These are phyloP conservation scores for Muscicapa comitata DNA, from an alignment of 2,797 vertebrate species.

Conservation along the genomic window DNA sequence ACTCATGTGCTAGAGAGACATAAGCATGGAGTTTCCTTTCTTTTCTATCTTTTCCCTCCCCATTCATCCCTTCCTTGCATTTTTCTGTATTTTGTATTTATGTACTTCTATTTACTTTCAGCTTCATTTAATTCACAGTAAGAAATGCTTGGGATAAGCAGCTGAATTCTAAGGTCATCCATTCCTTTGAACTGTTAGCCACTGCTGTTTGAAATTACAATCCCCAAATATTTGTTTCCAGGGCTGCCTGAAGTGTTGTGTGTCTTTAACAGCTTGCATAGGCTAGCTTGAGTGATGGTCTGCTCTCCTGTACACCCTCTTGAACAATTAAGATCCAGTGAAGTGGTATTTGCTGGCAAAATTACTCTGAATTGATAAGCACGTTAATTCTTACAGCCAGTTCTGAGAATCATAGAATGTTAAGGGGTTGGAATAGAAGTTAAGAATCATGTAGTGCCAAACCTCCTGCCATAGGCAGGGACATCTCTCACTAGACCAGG, in stretches of 20 bases:
- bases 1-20: background rate
- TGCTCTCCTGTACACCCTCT: background rate
- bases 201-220: background rate
- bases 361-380: background rate
- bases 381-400: background rate
- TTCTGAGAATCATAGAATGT: background rate
- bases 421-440: background rate
- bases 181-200: background rate
- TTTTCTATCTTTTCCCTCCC: no score
- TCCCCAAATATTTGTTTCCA: background rate
- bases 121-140: background rate
- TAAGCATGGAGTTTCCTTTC: background rate
- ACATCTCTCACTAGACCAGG: background rate
- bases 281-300: background rate
- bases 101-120: background rate
- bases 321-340: background rate
- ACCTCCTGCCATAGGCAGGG: no score
- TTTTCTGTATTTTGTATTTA: background rate
- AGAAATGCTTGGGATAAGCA: background rate
- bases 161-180: background rate
- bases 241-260: background rate
- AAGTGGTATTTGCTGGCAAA: background rate
- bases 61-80: background rate
- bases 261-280: background rate
- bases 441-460: background rate